These are phyloP conservation scores for Trichogramma dendrolimi DNA, from an alignment of 2,888 invertebrate species.

Conservation along the genomic window DNA sequence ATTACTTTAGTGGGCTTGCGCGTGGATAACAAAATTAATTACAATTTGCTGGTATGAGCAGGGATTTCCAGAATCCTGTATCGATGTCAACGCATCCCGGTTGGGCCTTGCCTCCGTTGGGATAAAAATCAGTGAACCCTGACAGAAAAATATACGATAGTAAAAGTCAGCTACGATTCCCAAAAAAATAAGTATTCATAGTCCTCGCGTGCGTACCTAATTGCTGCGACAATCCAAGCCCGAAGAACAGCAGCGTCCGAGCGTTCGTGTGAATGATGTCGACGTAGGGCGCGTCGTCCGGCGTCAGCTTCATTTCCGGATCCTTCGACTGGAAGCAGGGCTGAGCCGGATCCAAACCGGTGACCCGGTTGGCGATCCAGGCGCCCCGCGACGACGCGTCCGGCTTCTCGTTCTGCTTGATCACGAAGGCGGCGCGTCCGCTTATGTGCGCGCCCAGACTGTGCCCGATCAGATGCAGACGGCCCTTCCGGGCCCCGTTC, in stretches of 20 bases:
- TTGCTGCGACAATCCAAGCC: conserved; percentile 58
- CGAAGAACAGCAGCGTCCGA: conserved; percentile 55
- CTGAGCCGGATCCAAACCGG: conserved; percentile 64
- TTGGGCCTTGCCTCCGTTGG: conserved; percentile 66
- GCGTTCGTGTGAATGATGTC: conserved; percentile 65
- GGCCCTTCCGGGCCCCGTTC: conserved; percentile 28
- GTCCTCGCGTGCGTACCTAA: conserved; percentile 49
- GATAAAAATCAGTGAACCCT: conserved; percentile 66
- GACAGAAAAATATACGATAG: neutral
- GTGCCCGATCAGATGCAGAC: conserved; percentile 60
- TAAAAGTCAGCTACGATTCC: neutral
- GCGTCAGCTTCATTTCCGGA: conserved; percentile 55
- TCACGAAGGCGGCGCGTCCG: conserved; percentile 56
- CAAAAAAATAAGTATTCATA: neutral
- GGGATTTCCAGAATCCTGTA: conserved; percentile 43
- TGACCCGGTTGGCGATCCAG: conserved; percentile 44
- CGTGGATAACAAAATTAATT: conserved; percentile 35
- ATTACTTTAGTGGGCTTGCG: neutral
- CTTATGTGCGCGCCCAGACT: conserved; percentile 63
- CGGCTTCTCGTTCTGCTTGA: conserved; percentile 48
- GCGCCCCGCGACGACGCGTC: neutral
- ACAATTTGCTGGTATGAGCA: conserved; percentile 22
- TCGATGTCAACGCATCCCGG: conserved; percentile 57
- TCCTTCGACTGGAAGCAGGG: conserved; percentile 58
- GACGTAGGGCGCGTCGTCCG: conserved; percentile 59